Base-by-base conservation (phyloP, 2,888 invertebrate genomes). In the Dryobota labecula region DNA sequence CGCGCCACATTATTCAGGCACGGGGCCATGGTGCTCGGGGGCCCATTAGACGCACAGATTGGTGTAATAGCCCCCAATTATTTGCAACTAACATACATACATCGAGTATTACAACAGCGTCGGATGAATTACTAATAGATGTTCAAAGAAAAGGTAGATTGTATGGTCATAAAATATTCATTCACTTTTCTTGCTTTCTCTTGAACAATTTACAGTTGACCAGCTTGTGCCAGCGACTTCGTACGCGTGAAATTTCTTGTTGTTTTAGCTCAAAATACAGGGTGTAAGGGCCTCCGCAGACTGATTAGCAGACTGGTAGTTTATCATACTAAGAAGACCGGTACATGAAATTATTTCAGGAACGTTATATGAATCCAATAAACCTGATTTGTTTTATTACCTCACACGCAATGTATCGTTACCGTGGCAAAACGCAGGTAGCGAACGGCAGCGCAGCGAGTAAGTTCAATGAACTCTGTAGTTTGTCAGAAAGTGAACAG, bases 1-100 rank as follows among this genome's bases (percentile, higher is more conserved):
- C 65, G 58, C 27, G 38, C 30, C 49, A 71, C 73, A 83, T 84
- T 77, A 77, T 76, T 73, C 71, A 73, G 69, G 43, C 47, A 30
- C 47, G 11, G 56, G 36, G 9, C 56, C 36, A 30, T 41, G 58
- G 57, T 13, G 69, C 64, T 56, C 47, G 61, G 70, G 63, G 67
- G 60, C 51, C 70, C 64, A 78, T 84, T 85, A 83, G 67, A 54
- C 73, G 68, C 84, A 81, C 84, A 84, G 78, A 69, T 81, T 78
- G 74, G 47, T 73, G 76, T 85, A 85, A 84, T 81, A 60, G 71
- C 70, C 24, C 9, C 72, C 78, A 83, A 84, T 84, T 76, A 85
- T 80, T 78, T 76, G 64, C 62, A 74, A 83, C 62, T 70, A 69
- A 80, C 69, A 80, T 68, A 75, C 41, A 67, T 71, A n/a, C n/a